phyloP scores from a whole-genome alignment of 2,797 vertebrate genomes.

The Numenius phaeopus region DNA sequence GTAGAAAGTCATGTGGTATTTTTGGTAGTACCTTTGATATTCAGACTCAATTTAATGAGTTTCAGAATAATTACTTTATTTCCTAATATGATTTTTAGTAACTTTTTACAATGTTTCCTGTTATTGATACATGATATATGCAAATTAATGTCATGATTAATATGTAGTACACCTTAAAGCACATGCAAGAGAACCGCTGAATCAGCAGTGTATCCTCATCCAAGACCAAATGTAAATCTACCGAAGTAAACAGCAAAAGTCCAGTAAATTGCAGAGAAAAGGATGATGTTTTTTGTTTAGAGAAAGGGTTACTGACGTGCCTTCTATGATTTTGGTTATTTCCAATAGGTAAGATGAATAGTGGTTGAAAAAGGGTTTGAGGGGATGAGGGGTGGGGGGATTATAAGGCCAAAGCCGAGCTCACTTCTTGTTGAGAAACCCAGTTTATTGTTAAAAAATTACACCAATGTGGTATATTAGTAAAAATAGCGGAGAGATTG shows the following conservation, averaged over 20 bases:
- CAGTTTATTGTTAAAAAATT: neutral
- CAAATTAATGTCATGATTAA: neutral
- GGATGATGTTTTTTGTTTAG: neutral
- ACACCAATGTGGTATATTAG: neutral
- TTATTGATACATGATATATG: neutral
- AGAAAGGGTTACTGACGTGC: neutral
- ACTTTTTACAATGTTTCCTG: neutral
- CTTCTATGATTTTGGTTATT: neutral
- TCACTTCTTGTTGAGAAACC: neutral
- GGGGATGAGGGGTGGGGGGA: rapidly evolving
- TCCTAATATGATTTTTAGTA: neutral
- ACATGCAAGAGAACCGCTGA: neutral
- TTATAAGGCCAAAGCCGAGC: neutral
- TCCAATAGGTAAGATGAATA: neutral
- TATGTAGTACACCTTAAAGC: neutral
- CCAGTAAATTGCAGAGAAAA: neutral
- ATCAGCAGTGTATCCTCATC: neutral
- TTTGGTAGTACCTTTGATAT: neutral
- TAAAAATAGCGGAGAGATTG: neutral
- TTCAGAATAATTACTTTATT: neutral
- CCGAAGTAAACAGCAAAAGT: neutral
- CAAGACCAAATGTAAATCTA: neutral
- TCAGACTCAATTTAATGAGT: neutral
- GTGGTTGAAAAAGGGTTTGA: neutral
- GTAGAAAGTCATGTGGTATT: neutral